These are phyloP conservation scores for Leptinotarsa tumamoca DNA, from an alignment of 2,888 invertebrate genomes.

Conservation along the genomic window DNA sequence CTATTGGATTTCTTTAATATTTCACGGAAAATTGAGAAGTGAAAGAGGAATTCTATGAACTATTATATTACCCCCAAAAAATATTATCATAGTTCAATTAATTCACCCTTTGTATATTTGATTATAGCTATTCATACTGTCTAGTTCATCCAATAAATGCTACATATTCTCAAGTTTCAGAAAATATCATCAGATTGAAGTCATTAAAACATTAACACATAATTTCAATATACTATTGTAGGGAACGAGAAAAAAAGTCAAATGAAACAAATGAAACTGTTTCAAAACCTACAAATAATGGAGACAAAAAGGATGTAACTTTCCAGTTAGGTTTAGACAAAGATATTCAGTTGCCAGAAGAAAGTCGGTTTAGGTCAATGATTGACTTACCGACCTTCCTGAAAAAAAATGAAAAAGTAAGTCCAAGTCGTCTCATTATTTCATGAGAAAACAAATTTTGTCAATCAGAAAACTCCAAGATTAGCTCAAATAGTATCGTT, in stretches of 20 bases:
- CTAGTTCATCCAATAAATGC: too few relatives aligned
- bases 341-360: conserved; percentile 72
- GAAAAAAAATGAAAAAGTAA: conserved; percentile 76
- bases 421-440: conserved; percentile 27
- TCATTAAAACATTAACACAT: too few relatives aligned
- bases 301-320: conserved; percentile 77
- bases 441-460: background rate
- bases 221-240: conserved; percentile 12
- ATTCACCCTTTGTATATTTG: too few relatives aligned
- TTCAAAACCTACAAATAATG: conserved; percentile 42
- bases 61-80: too few relatives aligned
- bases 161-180: too few relatives aligned
- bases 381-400: conserved; percentile 82
- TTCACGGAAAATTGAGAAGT: too few relatives aligned
- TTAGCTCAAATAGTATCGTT: background rate
- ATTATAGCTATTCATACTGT: too few relatives aligned
- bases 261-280: conserved; percentile 32
- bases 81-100: too few relatives aligned
- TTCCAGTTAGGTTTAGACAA: conserved; percentile 75
- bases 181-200: too few relatives aligned
- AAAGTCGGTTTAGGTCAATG: conserved; percentile 75
- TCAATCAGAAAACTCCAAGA: too few relatives aligned
- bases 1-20: too few relatives aligned
- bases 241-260: conserved; percentile 30
- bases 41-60: too few relatives aligned